Base-by-base conservation (phyloP, 2,888 invertebrate genomes). In the Caenorhabditis sulstoni region DNA sequence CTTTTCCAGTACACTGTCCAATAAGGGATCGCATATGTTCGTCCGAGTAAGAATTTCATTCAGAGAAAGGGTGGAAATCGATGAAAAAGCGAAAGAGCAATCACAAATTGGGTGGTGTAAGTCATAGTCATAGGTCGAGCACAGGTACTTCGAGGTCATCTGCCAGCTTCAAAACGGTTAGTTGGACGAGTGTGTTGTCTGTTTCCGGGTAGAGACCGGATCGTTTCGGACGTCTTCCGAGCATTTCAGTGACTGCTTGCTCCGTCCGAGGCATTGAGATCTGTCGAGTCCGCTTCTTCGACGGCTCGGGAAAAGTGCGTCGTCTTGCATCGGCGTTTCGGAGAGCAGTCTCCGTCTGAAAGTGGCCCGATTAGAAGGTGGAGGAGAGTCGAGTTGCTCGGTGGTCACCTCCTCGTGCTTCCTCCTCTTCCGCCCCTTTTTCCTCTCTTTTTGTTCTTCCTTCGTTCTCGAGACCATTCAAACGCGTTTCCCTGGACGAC, bases 401-500 rank as follows among this genome's bases (percentile, higher is more conserved):
- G 2, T 41, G 41, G 23, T 29, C 52, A 23, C 52, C 52, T 44
- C 41, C 44, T 23, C 8, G n/a, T 5, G 12, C 53, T 22, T 44
- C 57, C 44, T 50, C 59, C 44, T 37, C 16, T 44, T 52, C 41
- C 29, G 14, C 41, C 29, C 29, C 29, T 29, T 29, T 5, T 7
- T 29, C 29, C 29, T 29, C 29, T 29, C 29, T 29, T 29, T 29
- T 29, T 29, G 29, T 29, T 58, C 58, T 16, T 44, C 61, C 20
- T 7, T 16, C 29, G 22, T 20, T 45, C 37, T 39, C 57, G 4
- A 29, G 14, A 44, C 35, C 59, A 68, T 58, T 39, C 47, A 41
- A 52, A 61, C 29, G 49, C 53, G 57, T 67, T 58, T 67, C 67
- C 47, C 66, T 20, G 45, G 66, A 57, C 57, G 18, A 67, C 39